Evolutionary conservation across 2,797 vertebrate genomes (phyloP), one percentile per base, ranked within the genome.

Genomic region (Buphagus erythrorhynchus): DNA sequence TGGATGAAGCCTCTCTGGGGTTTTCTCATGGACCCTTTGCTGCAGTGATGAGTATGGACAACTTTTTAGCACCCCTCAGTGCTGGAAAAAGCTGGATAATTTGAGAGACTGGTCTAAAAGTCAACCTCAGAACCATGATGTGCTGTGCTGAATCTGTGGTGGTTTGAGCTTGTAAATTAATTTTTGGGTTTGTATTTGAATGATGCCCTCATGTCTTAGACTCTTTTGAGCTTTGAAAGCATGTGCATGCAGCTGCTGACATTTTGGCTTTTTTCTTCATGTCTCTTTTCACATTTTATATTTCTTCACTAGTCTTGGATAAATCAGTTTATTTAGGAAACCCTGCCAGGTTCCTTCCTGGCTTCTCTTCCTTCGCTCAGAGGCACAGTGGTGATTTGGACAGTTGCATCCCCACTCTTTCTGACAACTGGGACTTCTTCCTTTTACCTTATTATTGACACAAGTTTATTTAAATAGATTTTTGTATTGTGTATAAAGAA

Each of bases 201-300:
- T 81, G 88, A 81, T 63, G 58, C 86, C 40, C 48, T 86, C 92
- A 22, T 11, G 22, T 52, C 73, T 71, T 77, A 74, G 5, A n/a
- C 58, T 74, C 9, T 45, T 52, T 26, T 12, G 26, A 85, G 80
- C 73, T 89, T 77, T 92, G 90, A 78, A 75, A 96, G 97, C 97
- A 97, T 96, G 94, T 97, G 98, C 97, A 97, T 97, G 94, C 91
- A 96, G 96, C 96, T 95, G 92, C 81, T 90, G 49, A 87, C 33
- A 12, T 80, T 92, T 94, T 90, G 72, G 40, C 79, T 87, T 86
- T 83, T 83, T 59, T 25, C 40, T 52, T 91, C 54, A 13, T 78
- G 49, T 67, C 93, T 91, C 71, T 78, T 89, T 94, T 79, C 3
- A 1, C 83, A 26, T 90, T 89, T 67, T 61, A 42, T 42, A 13